phyloP scores from a whole-genome alignment of 2,888 invertebrate species.

The Tachina fera region DNA sequence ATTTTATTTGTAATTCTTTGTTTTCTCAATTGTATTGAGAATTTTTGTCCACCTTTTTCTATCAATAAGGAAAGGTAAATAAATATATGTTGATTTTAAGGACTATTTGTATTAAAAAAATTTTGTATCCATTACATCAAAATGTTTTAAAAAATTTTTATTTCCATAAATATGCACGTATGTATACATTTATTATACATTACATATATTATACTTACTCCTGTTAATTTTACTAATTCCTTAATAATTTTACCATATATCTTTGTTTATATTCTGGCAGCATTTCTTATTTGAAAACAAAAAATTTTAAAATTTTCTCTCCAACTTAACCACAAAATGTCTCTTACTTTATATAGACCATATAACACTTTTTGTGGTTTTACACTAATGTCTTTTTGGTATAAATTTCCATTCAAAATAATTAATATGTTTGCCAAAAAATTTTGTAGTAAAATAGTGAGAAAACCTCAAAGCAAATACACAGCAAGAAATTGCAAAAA shows the following conservation, averaged over 20 bases:
- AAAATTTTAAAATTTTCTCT: neutral
- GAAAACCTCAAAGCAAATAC: conserved; percentile 42
- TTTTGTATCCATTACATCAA: conserved; percentile 16
- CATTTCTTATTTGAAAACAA: conserved; percentile 10
- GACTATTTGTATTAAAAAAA: too few species aligned
- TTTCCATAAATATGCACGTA: too few species aligned
- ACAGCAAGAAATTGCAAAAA: neutral
- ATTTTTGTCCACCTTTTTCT: too few species aligned
- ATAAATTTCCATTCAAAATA: conserved; percentile 29
- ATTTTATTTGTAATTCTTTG: conserved; percentile 68
- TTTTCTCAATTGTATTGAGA: neutral
- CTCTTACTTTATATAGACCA: conserved; percentile 61
- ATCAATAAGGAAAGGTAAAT: too few species aligned
- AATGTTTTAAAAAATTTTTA: too few species aligned
- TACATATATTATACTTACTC: neutral
- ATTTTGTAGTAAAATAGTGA: conserved; percentile 18
- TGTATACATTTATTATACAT: too few species aligned
- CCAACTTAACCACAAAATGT: conserved; percentile 64
- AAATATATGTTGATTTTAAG: too few species aligned
- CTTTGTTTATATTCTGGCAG: conserved; percentile 57
- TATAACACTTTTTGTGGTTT: conserved; percentile 63
- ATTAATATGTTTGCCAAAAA: conserved; percentile 61
- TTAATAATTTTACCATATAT: conserved; percentile 52
- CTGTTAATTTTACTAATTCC: conserved; percentile 48
- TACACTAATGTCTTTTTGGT: conserved; percentile 61